Evolutionary conservation across 2,113 vertebrate genomes (phyloP).

Genomic region (Brevimyrus niger): DNA sequence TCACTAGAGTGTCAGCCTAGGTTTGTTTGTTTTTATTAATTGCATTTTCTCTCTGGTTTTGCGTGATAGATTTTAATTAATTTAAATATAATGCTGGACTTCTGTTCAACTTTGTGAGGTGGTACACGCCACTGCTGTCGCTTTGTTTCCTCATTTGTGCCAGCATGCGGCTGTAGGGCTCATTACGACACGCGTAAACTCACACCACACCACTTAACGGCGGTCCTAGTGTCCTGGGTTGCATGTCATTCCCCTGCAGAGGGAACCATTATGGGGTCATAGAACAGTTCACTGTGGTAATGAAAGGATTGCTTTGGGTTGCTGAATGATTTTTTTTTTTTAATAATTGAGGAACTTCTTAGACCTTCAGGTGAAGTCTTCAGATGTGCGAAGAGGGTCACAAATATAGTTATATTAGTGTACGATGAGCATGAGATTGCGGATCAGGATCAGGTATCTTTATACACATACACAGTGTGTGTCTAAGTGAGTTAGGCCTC

Average conservation of each 20-base stretch:
- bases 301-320: not conserved
- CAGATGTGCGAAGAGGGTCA: not conserved
- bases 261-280: not conserved
- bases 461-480: not conserved
- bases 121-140: not conserved
- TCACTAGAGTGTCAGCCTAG: not conserved
- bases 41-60: not conserved
- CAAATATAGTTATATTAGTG: not conserved
- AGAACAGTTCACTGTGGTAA: not conserved
- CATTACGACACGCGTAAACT: not conserved
- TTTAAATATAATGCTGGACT: not conserved
- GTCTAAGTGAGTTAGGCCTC: not conserved
- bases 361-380: not conserved
- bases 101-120: not conserved
- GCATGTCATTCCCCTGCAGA: not conserved
- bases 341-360: not conserved
- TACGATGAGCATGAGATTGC: not conserved
- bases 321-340: not conserved
- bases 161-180: not conserved
- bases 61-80: not conserved
- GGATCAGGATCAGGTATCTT: not conserved
- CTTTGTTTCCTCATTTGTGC: not conserved
- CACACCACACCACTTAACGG: not conserved
- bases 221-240: not conserved
- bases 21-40: not conserved